Percentiles rank a stretch among this genome's conserved stretches.
Evolutionary conservation across 2,113 vertebrate species (phyloP).

Genomic region (Alethe diademata): DNA sequence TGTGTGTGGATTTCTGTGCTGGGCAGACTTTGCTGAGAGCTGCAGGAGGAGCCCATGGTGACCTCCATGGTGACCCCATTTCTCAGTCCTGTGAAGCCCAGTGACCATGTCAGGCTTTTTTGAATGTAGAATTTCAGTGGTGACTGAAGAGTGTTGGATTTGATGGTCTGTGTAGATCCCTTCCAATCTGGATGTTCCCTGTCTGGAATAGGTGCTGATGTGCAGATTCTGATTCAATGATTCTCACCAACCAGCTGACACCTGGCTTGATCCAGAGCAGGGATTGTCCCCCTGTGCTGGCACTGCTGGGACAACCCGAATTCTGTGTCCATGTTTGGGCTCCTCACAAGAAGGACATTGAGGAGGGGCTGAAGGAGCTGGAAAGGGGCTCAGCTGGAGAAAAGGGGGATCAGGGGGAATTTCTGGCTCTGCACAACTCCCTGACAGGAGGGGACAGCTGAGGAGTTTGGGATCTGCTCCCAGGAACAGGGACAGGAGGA

Average conservation of each 20-base stretch:
- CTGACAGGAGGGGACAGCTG: neutral
- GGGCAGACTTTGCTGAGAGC: neutral
- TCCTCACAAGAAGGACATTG: neutral
- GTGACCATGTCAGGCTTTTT: accelerated
- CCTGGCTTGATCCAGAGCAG: neutral
- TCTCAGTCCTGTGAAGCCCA: neutral
- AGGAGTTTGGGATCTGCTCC: accelerated
- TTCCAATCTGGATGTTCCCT: accelerated
- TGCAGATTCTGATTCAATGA: neutral
- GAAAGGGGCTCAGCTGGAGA: neutral
- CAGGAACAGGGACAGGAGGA: neutral
- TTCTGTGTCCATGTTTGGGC: neutral
- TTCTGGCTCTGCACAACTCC: neutral
- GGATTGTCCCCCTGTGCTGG: neutral
- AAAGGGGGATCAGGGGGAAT: neutral
- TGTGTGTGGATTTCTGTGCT: neutral
- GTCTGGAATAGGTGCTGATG: neutral
- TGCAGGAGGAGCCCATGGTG: neutral
- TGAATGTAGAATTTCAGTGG: neutral
- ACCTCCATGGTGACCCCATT: neutral
- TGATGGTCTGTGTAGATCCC: neutral
- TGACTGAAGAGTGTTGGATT: neutral
- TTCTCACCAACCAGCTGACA: neutral
- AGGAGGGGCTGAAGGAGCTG: neutral
- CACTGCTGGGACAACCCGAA: neutral